These are phyloP conservation scores for Nyctereutes procyonoides DNA, from an alignment of 2,113 vertebrate genomes.

Conservation along the genomic window DNA sequence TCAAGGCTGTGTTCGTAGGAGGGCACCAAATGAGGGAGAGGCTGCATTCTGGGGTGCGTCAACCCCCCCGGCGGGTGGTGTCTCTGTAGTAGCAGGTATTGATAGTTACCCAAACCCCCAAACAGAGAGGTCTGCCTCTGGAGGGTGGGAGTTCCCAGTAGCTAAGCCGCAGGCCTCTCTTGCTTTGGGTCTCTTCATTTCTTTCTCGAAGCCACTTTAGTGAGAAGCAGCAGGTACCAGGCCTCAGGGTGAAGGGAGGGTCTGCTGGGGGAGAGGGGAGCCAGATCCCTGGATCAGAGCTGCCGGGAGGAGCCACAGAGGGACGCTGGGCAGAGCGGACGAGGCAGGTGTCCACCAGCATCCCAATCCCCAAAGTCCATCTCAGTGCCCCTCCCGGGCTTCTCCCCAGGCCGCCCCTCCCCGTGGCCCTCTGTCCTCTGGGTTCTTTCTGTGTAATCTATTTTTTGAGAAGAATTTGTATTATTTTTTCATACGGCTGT, in stretches of 20 bases:
- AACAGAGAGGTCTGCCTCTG: neutral
- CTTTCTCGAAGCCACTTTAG: conserved; percentile 74
- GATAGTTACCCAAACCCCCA: neutral
- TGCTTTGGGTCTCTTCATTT: conserved; percentile 53
- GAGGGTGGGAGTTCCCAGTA: fast-evolving
- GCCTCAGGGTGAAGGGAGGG: conserved; percentile 62
- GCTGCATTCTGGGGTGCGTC: neutral
- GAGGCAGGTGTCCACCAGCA: conserved; percentile 30
- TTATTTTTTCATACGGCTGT: conserved; percentile 89
- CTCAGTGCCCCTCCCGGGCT: neutral
- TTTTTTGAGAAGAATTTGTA: conserved; percentile 90
- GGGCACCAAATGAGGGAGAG: neutral
- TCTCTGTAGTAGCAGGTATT: conserved; percentile 13
- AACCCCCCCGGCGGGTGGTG: neutral
- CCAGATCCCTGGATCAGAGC: neutral
- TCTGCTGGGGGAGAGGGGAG: neutral
- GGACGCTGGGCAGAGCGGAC: neutral
- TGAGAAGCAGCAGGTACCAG: conserved; percentile 66
- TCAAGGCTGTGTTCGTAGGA: fast-evolving
- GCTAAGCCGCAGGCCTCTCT: neutral
- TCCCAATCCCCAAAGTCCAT: conserved; percentile 3
- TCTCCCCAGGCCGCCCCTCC: conserved; percentile 61
- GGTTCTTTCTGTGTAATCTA: conserved; percentile 90
- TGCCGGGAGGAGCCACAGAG: neutral
- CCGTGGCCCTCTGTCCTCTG: conserved; percentile 81